Percentiles rank a stretch among this genome's conserved stretches.
These are phyloP conservation scores for Apaloderma vittatum DNA, from an alignment of 2,113 vertebrate genomes.

Conservation along the genomic window DNA sequence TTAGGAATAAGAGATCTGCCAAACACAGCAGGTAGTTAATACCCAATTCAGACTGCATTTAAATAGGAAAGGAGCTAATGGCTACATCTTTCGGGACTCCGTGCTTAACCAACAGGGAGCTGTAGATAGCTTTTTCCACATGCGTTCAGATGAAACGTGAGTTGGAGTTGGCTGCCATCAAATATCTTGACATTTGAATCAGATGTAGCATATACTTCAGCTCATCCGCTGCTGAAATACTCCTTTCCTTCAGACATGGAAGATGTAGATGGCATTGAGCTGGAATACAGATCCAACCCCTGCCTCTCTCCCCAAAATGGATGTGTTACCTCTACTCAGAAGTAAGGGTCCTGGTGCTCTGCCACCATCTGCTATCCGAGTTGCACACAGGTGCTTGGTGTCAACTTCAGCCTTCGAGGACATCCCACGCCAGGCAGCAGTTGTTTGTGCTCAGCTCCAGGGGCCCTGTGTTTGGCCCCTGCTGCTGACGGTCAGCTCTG, in stretches of 20 bases:
- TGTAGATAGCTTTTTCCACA: conserved; percentile 38
- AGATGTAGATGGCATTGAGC: background rate
- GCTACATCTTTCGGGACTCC: conserved; percentile 52
- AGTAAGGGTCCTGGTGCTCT: background rate
- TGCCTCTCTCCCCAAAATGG: background rate
- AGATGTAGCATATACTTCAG: background rate
- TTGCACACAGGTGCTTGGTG: background rate
- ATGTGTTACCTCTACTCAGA: background rate
- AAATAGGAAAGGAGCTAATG: conserved; percentile 56
- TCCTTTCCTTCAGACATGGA: background rate
- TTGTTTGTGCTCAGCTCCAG: background rate
- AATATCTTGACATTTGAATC: background rate
- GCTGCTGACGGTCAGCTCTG: background rate
- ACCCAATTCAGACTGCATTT: conserved; percentile 63
- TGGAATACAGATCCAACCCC: background rate
- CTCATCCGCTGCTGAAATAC: background rate
- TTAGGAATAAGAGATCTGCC: conserved; percentile 69
- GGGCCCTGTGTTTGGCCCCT: too few relatives aligned
- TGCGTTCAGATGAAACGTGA: background rate
- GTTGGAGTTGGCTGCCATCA: background rate
- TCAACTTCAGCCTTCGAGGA: accelerated
- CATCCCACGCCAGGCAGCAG: background rate
- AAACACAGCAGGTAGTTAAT: conserved; percentile 75
- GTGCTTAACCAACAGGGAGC: conserved; percentile 55
- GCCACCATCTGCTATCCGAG: background rate